These are phyloP conservation scores for Theropithecus gelada DNA, from an alignment of 2,113 vertebrate species.

Conservation along the genomic window DNA sequence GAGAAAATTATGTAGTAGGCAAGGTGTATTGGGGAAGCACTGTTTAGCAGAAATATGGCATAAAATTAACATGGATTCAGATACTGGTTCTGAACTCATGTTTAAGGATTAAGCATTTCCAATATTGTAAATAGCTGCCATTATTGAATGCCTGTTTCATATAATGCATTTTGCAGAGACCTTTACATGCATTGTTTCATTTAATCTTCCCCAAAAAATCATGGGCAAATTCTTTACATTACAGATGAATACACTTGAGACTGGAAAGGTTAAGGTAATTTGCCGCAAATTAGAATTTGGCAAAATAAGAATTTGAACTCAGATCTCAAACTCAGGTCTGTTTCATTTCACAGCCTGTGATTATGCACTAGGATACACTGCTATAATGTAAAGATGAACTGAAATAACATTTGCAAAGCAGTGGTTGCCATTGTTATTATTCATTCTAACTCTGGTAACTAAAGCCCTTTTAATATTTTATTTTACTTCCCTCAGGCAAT, in stretches of 20 bases:
- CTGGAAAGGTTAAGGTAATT: background rate
- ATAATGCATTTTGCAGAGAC: background rate
- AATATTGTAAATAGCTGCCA: background rate
- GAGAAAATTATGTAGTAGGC: background rate
- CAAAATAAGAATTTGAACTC: background rate
- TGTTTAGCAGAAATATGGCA: background rate
- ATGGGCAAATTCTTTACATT: background rate
- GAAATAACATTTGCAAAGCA: background rate
- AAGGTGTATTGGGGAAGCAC: background rate
- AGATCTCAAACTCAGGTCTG: background rate
- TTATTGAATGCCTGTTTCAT: background rate
- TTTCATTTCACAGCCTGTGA: background rate
- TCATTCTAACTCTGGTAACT: background rate
- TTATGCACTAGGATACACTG: background rate
- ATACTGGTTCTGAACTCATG: background rate
- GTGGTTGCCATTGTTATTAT: background rate
- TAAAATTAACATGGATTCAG: background rate
- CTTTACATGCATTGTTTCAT: background rate
- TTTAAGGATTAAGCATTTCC: background rate
- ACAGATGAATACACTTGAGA: background rate
- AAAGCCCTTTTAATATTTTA: background rate
- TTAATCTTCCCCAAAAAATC: background rate
- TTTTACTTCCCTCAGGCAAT: background rate
- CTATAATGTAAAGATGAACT: background rate
- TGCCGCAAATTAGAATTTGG: background rate